A percentile compares a stretch with the other conserved stretches of the same genome.
These are phyloP conservation scores for Spatulosminthurus flaviceps DNA, from an alignment of 2,888 invertebrate genomes.

Conservation along the genomic window DNA sequence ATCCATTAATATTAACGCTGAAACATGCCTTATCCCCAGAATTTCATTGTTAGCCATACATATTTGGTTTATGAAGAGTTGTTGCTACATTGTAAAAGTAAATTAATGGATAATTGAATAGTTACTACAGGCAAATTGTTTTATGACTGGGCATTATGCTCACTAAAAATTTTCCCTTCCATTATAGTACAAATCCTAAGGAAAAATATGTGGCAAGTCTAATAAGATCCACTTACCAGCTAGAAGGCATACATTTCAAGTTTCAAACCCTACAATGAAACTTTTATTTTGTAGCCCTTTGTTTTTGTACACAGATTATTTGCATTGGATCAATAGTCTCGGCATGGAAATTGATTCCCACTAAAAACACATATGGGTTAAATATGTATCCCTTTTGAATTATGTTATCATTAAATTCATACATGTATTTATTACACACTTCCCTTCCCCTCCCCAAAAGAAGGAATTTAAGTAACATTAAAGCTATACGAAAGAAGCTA, in stretches of 20 bases:
- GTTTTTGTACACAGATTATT: too few species aligned
- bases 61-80: not conserved
- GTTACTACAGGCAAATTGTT: not conserved
- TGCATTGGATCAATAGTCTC: too few species aligned
- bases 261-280: not conserved
- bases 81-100: slow-evolving; percentile 12
- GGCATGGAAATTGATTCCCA: too few species aligned
- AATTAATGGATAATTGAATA: slow-evolving; percentile 18
- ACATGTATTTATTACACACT: too few species aligned
- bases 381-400: too few species aligned
- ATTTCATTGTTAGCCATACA: not conserved
- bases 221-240: not conserved
- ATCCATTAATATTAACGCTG: slow-evolving; percentile 4
- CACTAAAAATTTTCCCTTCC: not conserved
- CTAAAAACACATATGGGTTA: too few species aligned
- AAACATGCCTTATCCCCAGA: not conserved
- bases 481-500: too few species aligned
- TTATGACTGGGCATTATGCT: slow-evolving; percentile 2
- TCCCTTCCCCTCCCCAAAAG: too few species aligned
- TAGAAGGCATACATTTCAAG: not conserved
- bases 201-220: not conserved
- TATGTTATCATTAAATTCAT: too few species aligned
- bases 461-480: too few species aligned
- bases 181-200: not conserved
- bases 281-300: not conserved